Evolutionary conservation across 2,113 vertebrate genomes (phyloP).

Genomic region (Odontophorus gujanensis): DNA sequence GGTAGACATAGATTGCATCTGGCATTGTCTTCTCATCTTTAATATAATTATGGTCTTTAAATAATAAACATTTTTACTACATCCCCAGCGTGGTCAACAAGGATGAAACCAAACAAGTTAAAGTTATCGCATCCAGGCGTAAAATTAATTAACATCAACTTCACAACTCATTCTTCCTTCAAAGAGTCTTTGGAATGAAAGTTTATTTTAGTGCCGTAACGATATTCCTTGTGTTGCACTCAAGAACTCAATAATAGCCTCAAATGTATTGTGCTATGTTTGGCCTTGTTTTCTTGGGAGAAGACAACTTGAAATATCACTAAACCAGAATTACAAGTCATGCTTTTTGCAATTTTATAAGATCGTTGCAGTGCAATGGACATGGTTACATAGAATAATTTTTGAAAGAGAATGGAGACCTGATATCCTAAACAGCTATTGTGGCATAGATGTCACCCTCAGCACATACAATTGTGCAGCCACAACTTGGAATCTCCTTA

Average conservation of each 20-base stretch:
- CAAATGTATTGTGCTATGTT: fast-evolving
- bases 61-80: neutral
- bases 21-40: neutral
- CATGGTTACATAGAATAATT: neutral
- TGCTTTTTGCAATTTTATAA: neutral
- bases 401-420: neutral
- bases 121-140: neutral
- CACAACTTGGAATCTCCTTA: neutral
- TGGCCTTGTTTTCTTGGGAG: neutral
- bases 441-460: neutral
- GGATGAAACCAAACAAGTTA: constrained; percentile 19
- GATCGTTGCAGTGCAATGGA: neutral
- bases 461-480: neutral
- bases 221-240: neutral
- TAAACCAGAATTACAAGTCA: fast-evolving
- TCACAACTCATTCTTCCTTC: neutral
- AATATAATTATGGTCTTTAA: neutral
- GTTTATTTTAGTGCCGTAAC: neutral
- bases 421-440: neutral
- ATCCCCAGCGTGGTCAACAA: neutral
- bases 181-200: neutral
- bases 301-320: neutral
- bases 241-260: neutral
- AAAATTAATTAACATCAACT: neutral
- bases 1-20: neutral